Evolutionary conservation across 2,797 vertebrate species (phyloP).

Genomic region (Arctocebus calabarensis): DNA sequence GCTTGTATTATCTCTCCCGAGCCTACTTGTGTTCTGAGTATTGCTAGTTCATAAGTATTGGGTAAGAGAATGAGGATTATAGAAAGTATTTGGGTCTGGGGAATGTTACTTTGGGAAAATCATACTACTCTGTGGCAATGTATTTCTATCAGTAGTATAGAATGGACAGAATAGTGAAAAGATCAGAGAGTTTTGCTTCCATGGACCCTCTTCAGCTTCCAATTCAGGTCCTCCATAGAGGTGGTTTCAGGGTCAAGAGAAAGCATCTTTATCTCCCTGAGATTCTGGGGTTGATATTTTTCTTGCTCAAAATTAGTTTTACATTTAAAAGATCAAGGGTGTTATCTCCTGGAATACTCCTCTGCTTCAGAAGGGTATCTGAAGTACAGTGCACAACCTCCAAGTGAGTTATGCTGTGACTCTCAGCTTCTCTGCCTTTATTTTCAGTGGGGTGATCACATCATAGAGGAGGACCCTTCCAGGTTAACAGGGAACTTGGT

Average conservation of each 20-base stretch:
- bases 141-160: constrained; percentile 7
- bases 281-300: not conserved
- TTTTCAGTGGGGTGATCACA: not conserved
- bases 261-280: not conserved
- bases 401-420: not conserved
- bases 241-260: not conserved
- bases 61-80: not conserved
- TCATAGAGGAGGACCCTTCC: not conserved
- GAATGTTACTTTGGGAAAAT: constrained; percentile 23
- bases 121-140: not conserved
- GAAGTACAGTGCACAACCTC: not conserved
- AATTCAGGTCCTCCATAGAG: not conserved
- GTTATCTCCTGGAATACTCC: not conserved
- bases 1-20: not conserved
- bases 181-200: not conserved
- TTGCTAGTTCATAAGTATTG: not conserved
- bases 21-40: not conserved
- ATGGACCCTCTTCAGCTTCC: not conserved
- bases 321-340: not conserved
- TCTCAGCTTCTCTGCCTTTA: not conserved
- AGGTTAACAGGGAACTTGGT: not conserved
- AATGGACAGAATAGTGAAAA: not conserved
- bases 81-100: not conserved
- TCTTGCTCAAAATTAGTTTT: constrained; percentile 23
- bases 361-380: not conserved